These are phyloP conservation scores for Falco rusticolus DNA, from an alignment of 2,797 vertebrate genomes.

Conservation along the genomic window DNA sequence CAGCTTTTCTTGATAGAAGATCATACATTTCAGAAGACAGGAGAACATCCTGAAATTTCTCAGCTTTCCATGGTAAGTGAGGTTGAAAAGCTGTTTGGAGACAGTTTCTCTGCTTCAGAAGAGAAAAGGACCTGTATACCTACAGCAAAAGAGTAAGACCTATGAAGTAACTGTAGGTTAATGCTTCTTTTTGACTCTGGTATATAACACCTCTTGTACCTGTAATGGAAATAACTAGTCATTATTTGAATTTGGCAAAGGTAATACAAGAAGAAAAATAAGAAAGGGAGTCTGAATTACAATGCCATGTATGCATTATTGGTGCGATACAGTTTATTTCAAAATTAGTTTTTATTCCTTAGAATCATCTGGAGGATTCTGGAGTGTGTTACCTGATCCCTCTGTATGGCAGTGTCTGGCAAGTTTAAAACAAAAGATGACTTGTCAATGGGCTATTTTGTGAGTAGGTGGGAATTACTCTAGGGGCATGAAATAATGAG, in stretches of 20 bases:
- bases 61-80: neutral
- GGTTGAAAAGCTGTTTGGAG: neutral
- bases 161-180: neutral
- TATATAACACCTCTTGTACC: neutral
- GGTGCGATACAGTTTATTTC: neutral
- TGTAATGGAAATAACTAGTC: neutral
- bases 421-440: neutral
- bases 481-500: neutral
- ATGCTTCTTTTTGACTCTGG: neutral
- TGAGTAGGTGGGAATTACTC: neutral
- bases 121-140: neutral
- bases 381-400: neutral
- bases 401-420: neutral
- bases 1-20: neutral
- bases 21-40: neutral
- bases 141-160: neutral
- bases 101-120: neutral
- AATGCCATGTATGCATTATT: neutral
- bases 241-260: neutral
- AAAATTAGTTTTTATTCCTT: neutral
- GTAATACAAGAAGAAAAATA: neutral
- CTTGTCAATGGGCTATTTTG: neutral
- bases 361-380: neutral
- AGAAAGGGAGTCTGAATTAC: neutral
- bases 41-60: neutral